Evolutionary conservation across 2,888 invertebrate genomes (phyloP).

Genomic region (Euspilapteryx auroguttella): DNA sequence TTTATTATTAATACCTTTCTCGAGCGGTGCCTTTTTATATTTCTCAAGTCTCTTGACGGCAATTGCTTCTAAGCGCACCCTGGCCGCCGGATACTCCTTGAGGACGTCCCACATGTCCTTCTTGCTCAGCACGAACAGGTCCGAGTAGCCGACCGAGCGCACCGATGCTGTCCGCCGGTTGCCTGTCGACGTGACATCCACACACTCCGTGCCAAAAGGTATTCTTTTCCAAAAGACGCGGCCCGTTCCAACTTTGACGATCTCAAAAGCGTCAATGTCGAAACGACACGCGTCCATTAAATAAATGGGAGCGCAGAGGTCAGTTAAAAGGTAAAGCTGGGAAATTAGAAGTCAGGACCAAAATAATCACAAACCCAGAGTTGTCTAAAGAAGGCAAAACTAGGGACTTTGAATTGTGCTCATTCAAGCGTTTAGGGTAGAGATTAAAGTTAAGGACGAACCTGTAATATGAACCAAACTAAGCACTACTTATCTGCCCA

Average conservation of each 20-base stretch:
- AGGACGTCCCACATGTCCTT: conserved; percentile 99
- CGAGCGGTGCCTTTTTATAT: conserved; percentile 91
- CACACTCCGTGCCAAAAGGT: conserved; percentile 49
- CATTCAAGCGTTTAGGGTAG: conserved; percentile 31
- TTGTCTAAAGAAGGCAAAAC: conserved; percentile 46
- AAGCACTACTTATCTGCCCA: too few relatives aligned
- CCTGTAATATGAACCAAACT: conserved; percentile 20
- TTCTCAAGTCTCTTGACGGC: conserved; percentile 97
- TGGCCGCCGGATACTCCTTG: conserved; percentile 91
- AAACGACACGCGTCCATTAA: too few relatives aligned
- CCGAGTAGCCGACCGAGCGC: conserved; percentile 97
- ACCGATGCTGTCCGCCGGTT: conserved; percentile 98
- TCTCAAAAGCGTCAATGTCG: too few relatives aligned
- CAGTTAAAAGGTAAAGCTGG: conserved; percentile 47
- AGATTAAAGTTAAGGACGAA: conserved; percentile 22
- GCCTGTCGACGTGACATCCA: conserved; percentile 72
- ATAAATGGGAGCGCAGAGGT: too few relatives aligned
- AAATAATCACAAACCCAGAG: conserved; percentile 1
- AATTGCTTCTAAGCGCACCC: conserved; percentile 94
- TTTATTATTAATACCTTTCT: too few relatives aligned
- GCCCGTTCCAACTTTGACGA: neutral
- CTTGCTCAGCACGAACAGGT: conserved; percentile 97
- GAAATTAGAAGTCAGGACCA: conserved; percentile 10
- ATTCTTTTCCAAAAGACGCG: neutral
- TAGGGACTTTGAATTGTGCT: conserved; percentile 35